Evolutionary conservation across 2,797 vertebrate genomes (phyloP).

Genomic region (Hipposideros larvatus): DNA sequence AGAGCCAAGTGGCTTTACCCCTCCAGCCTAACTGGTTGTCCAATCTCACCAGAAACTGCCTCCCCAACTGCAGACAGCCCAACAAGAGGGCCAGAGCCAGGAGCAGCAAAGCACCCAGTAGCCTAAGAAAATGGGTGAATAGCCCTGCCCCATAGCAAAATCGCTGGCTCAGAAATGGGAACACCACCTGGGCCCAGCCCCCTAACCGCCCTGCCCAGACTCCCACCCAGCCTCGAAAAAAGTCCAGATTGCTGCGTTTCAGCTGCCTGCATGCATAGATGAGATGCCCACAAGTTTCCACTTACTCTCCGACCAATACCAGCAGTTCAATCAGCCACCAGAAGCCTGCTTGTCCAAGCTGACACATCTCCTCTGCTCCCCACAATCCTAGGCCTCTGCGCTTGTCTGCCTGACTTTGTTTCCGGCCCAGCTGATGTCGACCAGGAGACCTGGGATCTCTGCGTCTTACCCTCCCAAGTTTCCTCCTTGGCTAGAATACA

Average conservation of each 20-base stretch:
- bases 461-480: slow-evolving; percentile 76
- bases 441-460: slow-evolving; percentile 84
- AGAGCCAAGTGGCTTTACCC: slow-evolving; percentile 61
- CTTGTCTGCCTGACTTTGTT: slow-evolving; percentile 83
- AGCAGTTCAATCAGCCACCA: slow-evolving; percentile 93
- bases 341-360: slow-evolving; percentile 92
- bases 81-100: slow-evolving; percentile 87
- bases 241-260: slow-evolving; percentile 88
- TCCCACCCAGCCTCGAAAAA: slow-evolving; percentile 88
- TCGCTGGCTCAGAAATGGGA: slow-evolving; percentile 63
- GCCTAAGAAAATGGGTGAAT: slow-evolving; percentile 86
- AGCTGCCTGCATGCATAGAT: slow-evolving; percentile 91
- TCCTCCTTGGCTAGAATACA: slow-evolving; percentile 81
- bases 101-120: slow-evolving; percentile 88
- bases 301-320: slow-evolving; percentile 91
- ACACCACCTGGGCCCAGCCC: slow-evolving; percentile 84
- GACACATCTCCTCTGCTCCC: slow-evolving; percentile 87
- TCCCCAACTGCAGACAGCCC: slow-evolving; percentile 86
- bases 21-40: slow-evolving; percentile 86
- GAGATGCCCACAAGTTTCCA: slow-evolving; percentile 90
- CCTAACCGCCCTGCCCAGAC: slow-evolving; percentile 77
- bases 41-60: slow-evolving; percentile 81
- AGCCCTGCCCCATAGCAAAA: slow-evolving; percentile 81
- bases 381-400: slow-evolving; percentile 73
- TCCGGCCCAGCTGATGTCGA: slow-evolving; percentile 90